phyloP scores from a whole-genome alignment of 1,140 invertebrate species.

The Psilanteris sp. region DNA sequence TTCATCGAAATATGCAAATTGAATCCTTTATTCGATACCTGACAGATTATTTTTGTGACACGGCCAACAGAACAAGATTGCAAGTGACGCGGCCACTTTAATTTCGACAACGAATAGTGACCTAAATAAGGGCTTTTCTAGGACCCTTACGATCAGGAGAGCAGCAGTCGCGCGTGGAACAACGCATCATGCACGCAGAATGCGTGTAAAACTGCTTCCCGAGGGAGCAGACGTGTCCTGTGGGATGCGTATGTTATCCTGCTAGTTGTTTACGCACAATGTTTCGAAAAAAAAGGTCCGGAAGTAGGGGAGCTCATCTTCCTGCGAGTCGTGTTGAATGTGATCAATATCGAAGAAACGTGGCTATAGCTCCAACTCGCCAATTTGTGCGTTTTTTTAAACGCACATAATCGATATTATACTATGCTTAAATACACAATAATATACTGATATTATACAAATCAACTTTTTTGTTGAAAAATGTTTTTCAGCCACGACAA shows the following conservation, averaged over 20 bases:
- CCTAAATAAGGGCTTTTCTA: slow-evolving; percentile 80
- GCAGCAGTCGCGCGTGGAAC: slow-evolving; percentile 62
- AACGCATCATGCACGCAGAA: slow-evolving; percentile 64
- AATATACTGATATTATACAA: too few relatives aligned
- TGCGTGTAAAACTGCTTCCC: slow-evolving; percentile 54
- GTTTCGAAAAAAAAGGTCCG: slow-evolving; percentile 66
- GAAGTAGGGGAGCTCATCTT: slow-evolving; percentile 32
- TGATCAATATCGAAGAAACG: slow-evolving; percentile 21
- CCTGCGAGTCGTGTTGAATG: slow-evolving; percentile 4
- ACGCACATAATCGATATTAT: too few relatives aligned
- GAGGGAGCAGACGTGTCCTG: slow-evolving; percentile 61
- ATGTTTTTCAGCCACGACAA: too few relatives aligned
- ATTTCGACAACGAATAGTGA: slow-evolving; percentile 71
- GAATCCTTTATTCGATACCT: slow-evolving; percentile 79
- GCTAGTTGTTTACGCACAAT: slow-evolving; percentile 79
- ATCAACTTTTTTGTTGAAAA: too few relatives aligned
- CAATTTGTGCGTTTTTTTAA: too few relatives aligned
- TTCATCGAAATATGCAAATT: slow-evolving; percentile 76
- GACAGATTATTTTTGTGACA: slow-evolving; percentile 77
- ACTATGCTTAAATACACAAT: too few relatives aligned
- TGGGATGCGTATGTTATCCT: slow-evolving; percentile 74
- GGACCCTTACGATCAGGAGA: slow-evolving; percentile 77
- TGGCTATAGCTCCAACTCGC: not conserved
- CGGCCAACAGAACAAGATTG: slow-evolving; percentile 69
- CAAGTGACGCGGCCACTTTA: slow-evolving; percentile 57